A percentile compares a stretch with the other conserved stretches of the same genome.
phyloP scores from a whole-genome alignment of 2,797 vertebrate genomes.

The Lepus townsendii region DNA sequence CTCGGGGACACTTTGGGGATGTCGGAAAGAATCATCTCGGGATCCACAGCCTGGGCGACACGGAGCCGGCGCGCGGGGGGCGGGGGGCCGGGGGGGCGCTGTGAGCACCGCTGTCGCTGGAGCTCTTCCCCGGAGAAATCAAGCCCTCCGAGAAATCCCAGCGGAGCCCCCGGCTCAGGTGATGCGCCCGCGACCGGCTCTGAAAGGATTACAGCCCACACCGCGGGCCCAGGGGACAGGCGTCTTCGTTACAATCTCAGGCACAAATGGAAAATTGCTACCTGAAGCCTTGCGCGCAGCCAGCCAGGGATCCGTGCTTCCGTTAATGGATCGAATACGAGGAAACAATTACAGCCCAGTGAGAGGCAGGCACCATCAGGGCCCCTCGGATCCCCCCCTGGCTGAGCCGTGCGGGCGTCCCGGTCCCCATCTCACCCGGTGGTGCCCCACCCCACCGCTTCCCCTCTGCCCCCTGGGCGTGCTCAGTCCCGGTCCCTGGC shows the following conservation, averaged over 20 bases:
- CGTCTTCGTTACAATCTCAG: conserved; percentile 90
- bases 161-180: conserved; percentile 78
- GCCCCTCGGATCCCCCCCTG: too few relatives aligned
- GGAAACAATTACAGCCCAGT: conserved; percentile 81
- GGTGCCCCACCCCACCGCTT: too few relatives aligned
- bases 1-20: conserved; percentile 84
- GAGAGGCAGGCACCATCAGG: neutral
- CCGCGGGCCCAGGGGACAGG: conserved; percentile 83
- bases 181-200: conserved; percentile 71
- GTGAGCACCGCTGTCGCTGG: conserved; percentile 77
- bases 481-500: too few relatives aligned
- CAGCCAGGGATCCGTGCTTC: conserved; percentile 86
- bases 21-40: conserved; percentile 84
- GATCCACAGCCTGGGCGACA: conserved; percentile 82
- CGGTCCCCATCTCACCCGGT: too few relatives aligned
- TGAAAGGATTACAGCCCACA: conserved; percentile 75
- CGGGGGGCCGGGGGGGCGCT: conserved; percentile 61
- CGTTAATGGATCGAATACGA: conserved; percentile 84
- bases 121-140: conserved; percentile 85
- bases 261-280: conserved; percentile 90
- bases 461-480: too few relatives aligned
- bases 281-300: conserved; percentile 87
- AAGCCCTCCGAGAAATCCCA: conserved; percentile 81
- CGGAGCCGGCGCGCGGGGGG: conserved; percentile 56
- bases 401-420: too few relatives aligned